Evolutionary conservation across 2,888 invertebrate genomes (phyloP).

Genomic region (Eupithecia centaureata): DNA sequence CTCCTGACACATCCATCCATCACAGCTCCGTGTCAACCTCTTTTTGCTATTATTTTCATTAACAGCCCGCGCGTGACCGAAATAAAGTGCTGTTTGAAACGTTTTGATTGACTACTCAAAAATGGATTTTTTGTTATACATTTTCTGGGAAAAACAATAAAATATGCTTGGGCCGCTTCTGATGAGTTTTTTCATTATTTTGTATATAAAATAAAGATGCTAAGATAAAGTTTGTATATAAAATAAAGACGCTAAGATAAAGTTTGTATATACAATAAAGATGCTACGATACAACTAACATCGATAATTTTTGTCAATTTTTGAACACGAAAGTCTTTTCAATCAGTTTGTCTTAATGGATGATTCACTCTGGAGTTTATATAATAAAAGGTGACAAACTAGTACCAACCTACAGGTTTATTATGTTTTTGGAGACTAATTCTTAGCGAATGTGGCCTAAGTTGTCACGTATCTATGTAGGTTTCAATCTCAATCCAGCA

Average conservation of each 20-base stretch:
- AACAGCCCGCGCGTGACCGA: conserved; percentile 70
- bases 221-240: too few species aligned
- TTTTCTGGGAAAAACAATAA: neutral
- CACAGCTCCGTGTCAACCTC: conserved; percentile 58
- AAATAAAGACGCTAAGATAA: too few species aligned
- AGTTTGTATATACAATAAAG: too few species aligned
- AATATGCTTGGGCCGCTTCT: neutral
- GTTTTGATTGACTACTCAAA: conserved; percentile 31
- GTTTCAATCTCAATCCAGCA: neutral
- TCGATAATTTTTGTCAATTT: too few species aligned
- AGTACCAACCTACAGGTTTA: neutral
- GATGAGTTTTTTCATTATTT: too few species aligned
- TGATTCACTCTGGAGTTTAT: too few species aligned
- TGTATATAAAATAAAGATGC: too few species aligned
- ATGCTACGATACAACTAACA: too few species aligned
- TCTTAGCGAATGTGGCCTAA: neutral
- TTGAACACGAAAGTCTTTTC: too few species aligned
- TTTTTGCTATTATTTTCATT: conserved; percentile 76
- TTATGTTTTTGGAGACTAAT: neutral
- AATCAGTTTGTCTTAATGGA: too few species aligned
- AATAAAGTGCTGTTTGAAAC: conserved; percentile 67
- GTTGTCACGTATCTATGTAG: neutral
- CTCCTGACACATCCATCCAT: conserved; percentile 53
- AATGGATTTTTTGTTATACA: neutral
- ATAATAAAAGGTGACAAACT: too few species aligned